Evolutionary conservation across 2,113 vertebrate species (phyloP).

Genomic region (human): GRCh38 chr16:6480501-6481000

Average conservation of each 20-base stretch:
- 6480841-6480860: neutral
- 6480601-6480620: neutral
- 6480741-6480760: neutral
- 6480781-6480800: neutral
- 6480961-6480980: neutral
- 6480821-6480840: no score
- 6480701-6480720: neutral
- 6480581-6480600: neutral
- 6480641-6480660: neutral
- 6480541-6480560: neutral
- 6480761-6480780: neutral
- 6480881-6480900: neutral
- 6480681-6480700: neutral
- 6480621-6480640: neutral
- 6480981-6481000: neutral
- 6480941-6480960: neutral
- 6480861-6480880: neutral
- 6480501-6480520: neutral
- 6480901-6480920: rapidly evolving
- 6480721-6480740: neutral
- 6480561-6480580: neutral
- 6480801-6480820: neutral
- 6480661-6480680: neutral
- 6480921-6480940: neutral
- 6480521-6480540: neutral